Base-by-base conservation (phyloP, 2,888 invertebrate genomes). In the Ichneumon xanthorius region DNA sequence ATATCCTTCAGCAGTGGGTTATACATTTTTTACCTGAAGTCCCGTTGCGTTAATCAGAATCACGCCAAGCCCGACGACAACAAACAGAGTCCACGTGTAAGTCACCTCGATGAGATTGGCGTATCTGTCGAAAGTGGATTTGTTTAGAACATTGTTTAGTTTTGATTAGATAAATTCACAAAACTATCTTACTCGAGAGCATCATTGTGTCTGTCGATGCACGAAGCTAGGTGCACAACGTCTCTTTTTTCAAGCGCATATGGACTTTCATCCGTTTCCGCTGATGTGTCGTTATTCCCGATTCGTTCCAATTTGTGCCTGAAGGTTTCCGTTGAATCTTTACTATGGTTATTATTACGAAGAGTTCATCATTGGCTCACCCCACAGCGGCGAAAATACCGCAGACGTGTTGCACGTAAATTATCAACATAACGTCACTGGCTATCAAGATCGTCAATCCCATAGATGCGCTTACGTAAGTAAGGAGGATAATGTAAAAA, bases 401-500 rank as follows among this genome's bases (percentile, higher is more conserved):
- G 9, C 76, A 77, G 26, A 26, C 26, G 26, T 26, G 26, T 26
- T 26, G 26, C 26, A 26, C 26, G 26, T 26, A 26, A 26, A 65
- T 16, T 6, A 65, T 65, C 19, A 67, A 55, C 11, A 68, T 37
- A 11, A 19, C 1, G 1, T 61, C 61, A 55, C 30, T 16, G 4
- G 4, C 55, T 11, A 2, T 48, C 11, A 50, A 6, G 6, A 37
- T 55, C n/a, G 48, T n/a, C 22, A 80, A 5, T 1, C 70, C 33
- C 33, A 14, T 48, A n/a, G 19, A 55, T 37, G 50, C n/a, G 37
- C 70, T 55, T 2, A 80, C 26, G 50, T 65, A 80, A 14, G 48
- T 71, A 16, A 37, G 80, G 11, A 19, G 26, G 16, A 84, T 71
- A 2, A 84, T 37, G 55, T 80, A 67, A 72, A 76, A 76, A 71